Evolutionary conservation across 2,797 vertebrate species (phyloP).

Genomic region (Helostoma temminkii): DNA sequence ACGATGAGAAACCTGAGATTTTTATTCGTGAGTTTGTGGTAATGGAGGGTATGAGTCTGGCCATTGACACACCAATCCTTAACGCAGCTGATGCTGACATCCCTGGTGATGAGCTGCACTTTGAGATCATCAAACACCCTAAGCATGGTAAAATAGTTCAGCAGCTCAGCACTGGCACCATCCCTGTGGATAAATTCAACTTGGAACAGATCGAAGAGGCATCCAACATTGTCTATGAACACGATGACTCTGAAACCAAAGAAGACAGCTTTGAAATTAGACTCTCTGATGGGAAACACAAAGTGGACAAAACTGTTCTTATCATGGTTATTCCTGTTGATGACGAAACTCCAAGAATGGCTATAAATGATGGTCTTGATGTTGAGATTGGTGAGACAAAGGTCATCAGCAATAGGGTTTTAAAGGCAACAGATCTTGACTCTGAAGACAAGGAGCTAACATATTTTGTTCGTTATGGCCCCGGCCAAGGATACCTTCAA

Average conservation of each 20-base stretch:
- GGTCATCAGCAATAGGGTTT: conserved; percentile 84
- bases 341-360: conserved; percentile 89
- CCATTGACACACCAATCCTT: conserved; percentile 88
- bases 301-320: conserved; percentile 84
- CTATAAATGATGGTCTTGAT: conserved; percentile 88
- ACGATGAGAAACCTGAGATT: conserved; percentile 90
- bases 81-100: conserved; percentile 87
- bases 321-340: conserved; percentile 90
- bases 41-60: conserved; percentile 92
- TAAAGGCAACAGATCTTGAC: conserved; percentile 91
- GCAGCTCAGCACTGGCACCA: conserved; percentile 85
- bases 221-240: conserved; percentile 90
- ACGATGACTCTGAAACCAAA: conserved; percentile 91
- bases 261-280: conserved; percentile 90
- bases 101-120: conserved; percentile 85
- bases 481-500: conserved; percentile 88
- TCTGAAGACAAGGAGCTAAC: conserved; percentile 88
- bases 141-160: conserved; percentile 87
- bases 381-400: conserved; percentile 89
- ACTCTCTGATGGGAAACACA: conserved; percentile 88
- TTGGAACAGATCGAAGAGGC: conserved; percentile 89
- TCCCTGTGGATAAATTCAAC: conserved; percentile 83
- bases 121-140: conserved; percentile 87
- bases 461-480: conserved; percentile 86
- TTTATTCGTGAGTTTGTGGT: conserved; percentile 88